These are phyloP conservation scores for Campaea margaritaria DNA, from an alignment of 2,888 invertebrate species.

Conservation along the genomic window DNA sequence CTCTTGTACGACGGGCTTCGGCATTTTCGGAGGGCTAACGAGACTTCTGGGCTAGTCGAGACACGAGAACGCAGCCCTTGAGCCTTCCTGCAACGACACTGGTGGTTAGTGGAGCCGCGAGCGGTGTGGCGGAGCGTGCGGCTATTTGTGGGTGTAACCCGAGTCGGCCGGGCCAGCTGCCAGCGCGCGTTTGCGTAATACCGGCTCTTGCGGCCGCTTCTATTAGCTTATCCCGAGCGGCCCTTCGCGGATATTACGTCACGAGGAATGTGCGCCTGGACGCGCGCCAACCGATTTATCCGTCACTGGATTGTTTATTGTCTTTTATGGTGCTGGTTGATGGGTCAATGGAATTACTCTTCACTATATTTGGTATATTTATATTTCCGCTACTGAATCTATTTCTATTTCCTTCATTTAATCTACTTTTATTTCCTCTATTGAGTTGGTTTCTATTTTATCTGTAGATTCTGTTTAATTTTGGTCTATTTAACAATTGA, in stretches of 20 bases:
- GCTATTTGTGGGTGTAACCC: slow-evolving; percentile 83
- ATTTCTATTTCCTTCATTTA: slow-evolving; percentile 14
- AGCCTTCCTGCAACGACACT: slow-evolving; percentile 87
- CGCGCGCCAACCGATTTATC: slow-evolving; percentile 76
- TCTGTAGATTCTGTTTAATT: background rate
- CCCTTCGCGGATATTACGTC: slow-evolving; percentile 83
- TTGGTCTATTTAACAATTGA: too few relatives aligned
- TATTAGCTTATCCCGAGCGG: slow-evolving; percentile 75
- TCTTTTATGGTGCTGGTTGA: slow-evolving; percentile 81
- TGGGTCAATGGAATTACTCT: slow-evolving; percentile 64
- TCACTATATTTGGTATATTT: slow-evolving; percentile 43
- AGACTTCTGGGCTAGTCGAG: slow-evolving; percentile 88
- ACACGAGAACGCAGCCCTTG: slow-evolving; percentile 91
- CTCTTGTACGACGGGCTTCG: slow-evolving; percentile 88
- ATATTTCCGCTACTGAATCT: slow-evolving; percentile 2
- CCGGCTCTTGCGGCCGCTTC: slow-evolving; percentile 72
- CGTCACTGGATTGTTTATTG: slow-evolving; percentile 78
- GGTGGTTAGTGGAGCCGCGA: slow-evolving; percentile 63
- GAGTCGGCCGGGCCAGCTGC: slow-evolving; percentile 82
- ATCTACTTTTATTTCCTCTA: slow-evolving; percentile 2
- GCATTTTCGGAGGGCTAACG: slow-evolving; percentile 91
- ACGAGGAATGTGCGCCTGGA: slow-evolving; percentile 77
- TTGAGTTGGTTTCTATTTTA: background rate
- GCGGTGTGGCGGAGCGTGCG: slow-evolving; percentile 61
- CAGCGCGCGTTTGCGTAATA: slow-evolving; percentile 82